Base-by-base conservation (phyloP, 2,888 invertebrate species). In the Coecobrya sp. region DNA sequence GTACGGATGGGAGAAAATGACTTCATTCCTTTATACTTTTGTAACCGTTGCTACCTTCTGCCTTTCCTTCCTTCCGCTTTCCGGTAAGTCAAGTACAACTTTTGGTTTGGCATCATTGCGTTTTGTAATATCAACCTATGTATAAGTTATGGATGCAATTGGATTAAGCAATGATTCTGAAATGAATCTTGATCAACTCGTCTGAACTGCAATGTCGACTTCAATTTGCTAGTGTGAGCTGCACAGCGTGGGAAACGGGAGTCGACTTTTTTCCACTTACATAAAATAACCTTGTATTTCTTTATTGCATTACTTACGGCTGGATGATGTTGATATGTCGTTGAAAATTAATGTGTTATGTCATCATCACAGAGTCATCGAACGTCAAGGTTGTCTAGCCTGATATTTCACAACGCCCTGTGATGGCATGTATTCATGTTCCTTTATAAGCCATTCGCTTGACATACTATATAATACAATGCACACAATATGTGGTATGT, bases 11-110 rank as follows among this genome's bases (percentile, higher is more conserved):
- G 93, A 93, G 92, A 94, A 93, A 92, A 95, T 94, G 94, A 94
- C 94, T 94, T 95, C 94, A 93, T 93, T 94, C 93, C 93, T 95
- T 86, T 95, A 94, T 88, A 93, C 94, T 89, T 93, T 95, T 88
- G 92, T 94, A 76, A 93, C 93, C 79, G 88, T 94, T 93, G 92
- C 93, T 93, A 94, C 94, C 86, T 93, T 93, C 93, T 95, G 94
- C 94, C 93, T 94, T 93, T 93, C 94, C 88, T 88, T 93, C 90
- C 92, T 94, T 93, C 94, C 93, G 79, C 79, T 94, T 92, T 94
- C 94, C 92, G 94, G 94, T 95, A 93, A 95, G 94, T 88, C 30
- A 70, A n/a, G 16, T 22, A 62, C 8, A 25, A 62, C n/a, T 25
- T 62, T 62, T 62, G 13, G n/a, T 49, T 7, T 2, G 3, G 36